A percentile compares a stretch with the other conserved stretches of the same genome.
phyloP scores from a whole-genome alignment of 2,113 vertebrate genomes.

The Chloropsis cyanopogon region DNA sequence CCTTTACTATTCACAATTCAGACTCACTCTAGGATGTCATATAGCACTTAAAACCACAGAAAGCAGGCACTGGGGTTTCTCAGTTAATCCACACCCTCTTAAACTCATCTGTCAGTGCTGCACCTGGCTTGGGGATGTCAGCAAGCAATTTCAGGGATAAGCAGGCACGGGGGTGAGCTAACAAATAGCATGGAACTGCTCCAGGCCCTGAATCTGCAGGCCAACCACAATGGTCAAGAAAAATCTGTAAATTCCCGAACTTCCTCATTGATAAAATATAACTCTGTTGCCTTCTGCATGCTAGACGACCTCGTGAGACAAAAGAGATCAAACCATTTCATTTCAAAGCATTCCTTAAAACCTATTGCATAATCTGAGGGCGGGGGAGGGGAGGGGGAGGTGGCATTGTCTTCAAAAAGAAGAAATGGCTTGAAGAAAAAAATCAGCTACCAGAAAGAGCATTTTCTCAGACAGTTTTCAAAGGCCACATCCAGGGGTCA shows the following conservation, averaged over 20 bases:
- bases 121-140: background rate
- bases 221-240: fast-evolving
- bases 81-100: background rate
- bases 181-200: background rate
- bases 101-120: background rate
- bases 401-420: conserved; percentile 60
- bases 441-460: conserved; percentile 9
- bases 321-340: background rate
- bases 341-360: conserved; percentile 55
- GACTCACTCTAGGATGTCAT: background rate
- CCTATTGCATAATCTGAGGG: background rate
- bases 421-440: conserved; percentile 24
- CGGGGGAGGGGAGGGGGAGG: background rate
- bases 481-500: conserved; percentile 41
- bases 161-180: background rate
- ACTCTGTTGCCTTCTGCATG: background rate
- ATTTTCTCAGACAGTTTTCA: conserved; percentile 51
- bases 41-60: background rate
- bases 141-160: background rate
- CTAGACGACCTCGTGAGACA: background rate
- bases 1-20: background rate
- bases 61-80: background rate
- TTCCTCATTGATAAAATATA: background rate
- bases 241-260: background rate
- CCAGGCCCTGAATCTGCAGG: background rate